phyloP scores from a whole-genome alignment of 2,888 invertebrate species.

The Napeogenes sylphis region DNA sequence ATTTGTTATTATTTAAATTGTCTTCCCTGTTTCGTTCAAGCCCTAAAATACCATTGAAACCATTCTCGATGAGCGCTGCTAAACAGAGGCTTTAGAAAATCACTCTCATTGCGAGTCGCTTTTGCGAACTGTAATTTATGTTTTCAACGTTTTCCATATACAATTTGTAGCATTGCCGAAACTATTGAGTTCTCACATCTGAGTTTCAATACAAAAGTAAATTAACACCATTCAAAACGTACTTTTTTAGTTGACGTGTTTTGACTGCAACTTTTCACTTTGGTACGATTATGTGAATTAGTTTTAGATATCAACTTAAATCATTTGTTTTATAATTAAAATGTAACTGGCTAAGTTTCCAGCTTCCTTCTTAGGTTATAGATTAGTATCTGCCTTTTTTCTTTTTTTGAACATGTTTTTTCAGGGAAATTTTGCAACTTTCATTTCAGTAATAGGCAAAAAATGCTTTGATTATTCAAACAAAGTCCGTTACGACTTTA shows the following conservation, averaged over 20 bases:
- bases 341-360: no score
- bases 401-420: no score
- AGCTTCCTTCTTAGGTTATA: no score
- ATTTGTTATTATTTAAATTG: constrained; percentile 34
- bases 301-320: neutral
- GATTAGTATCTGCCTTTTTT: no score
- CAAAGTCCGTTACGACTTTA: no score
- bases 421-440: no score
- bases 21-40: constrained; percentile 24
- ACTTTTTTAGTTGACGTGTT: constrained; percentile 9
- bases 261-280: constrained; percentile 31
- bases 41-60: constrained; percentile 45
- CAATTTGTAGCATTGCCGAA: constrained; percentile 55
- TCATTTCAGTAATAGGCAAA: no score
- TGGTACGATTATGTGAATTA: constrained; percentile 1
- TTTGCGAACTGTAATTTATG: constrained; percentile 65
- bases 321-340: no score
- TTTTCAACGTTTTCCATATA: constrained; percentile 73
- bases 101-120: constrained; percentile 66
- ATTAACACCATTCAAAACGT: constrained; percentile 64
- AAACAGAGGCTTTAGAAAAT: constrained; percentile 75
- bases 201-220: constrained; percentile 61
- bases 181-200: constrained; percentile 62
- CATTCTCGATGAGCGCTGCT: constrained; percentile 71
- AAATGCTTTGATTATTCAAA: no score